These are phyloP conservation scores for Ectemnius lituratus DNA, from an alignment of 2,888 invertebrate genomes.

Conservation along the genomic window DNA sequence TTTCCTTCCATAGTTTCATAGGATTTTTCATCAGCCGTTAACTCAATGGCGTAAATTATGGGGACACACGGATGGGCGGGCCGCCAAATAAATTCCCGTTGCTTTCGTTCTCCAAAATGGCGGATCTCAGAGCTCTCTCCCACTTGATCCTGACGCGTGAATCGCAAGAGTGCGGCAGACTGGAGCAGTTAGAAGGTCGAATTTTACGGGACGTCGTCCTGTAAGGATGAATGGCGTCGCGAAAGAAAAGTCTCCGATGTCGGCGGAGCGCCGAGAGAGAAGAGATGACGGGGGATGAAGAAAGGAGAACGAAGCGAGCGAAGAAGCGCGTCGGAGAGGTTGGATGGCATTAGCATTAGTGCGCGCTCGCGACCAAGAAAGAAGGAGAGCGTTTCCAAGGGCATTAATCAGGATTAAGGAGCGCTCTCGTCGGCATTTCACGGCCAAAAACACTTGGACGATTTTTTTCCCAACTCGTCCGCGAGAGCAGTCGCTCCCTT, in stretches of 20 bases:
- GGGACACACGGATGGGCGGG: too few species aligned
- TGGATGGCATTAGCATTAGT: conserved; percentile 71
- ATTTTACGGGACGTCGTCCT: not conserved
- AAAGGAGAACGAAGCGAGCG: conserved; percentile 38
- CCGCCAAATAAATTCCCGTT: too few species aligned
- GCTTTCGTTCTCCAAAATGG: too few species aligned
- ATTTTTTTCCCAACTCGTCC: conserved; percentile 42
- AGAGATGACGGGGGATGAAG: conserved; percentile 30
- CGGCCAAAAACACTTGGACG: conserved; percentile 59
- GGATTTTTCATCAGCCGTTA: too few species aligned
- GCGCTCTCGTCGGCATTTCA: conserved; percentile 63
- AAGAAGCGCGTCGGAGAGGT: conserved; percentile 45
- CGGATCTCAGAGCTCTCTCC: too few species aligned
- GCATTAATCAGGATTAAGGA: conserved; percentile 77
- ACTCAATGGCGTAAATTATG: too few species aligned
- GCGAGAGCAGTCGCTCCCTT: conserved; percentile 20
- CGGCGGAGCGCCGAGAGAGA: not conserved
- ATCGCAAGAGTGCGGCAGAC: too few species aligned
- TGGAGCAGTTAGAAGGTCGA: not conserved
- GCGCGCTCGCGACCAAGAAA: conserved; percentile 41
- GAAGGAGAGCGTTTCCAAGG: conserved; percentile 59
- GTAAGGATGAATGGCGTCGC: conserved; percentile 1
- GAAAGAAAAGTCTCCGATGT: conserved; percentile 2
- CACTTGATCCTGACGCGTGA: too few species aligned
- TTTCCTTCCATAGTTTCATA: too few species aligned